Base-by-base conservation (phyloP, 1,140 invertebrate genomes). In the Drosophila tani region DNA sequence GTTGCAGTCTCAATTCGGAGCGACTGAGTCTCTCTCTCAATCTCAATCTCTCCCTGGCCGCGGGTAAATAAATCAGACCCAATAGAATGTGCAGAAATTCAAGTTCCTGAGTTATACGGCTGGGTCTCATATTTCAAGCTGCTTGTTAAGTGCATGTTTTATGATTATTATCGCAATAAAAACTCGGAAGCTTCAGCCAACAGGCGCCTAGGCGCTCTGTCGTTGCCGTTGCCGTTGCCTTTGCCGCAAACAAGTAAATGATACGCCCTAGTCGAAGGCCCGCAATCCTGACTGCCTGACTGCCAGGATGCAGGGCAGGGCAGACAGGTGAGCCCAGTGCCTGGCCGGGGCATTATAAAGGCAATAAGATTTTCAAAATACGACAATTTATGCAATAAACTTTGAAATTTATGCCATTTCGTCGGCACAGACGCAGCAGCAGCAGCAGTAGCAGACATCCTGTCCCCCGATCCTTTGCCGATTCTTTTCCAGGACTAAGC, bases 331-430 rank as follows among this genome's bases (percentile, higher is more conserved):
- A 74, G 75, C 74, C 75, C 75, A 46, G 46, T 45, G 45, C 53
- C 62, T 73, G 71, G 74, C 64, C 68, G 55, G 68, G 63, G 82
- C 85, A 90, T 90, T 90, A 90, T 90, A 90, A 90, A 90, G 81
- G 85, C 85, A 90, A 90, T 90, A 90, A 90, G 85, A 90, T 90
- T 90, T 90, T 90, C 85, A 90, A 90, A 90, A 90, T 90, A 90
- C 85, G 85, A 90, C 85, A 90, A 90, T 90, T 90, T 90, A 90
- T 90, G 85, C 85, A 90, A 90, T 90, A 90, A 90, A 90, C 86
- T 90, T 81, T 82, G 86, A 86, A 90, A 90, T 90, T 90, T 90
- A 90, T 90, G 85, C 85, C 57, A 83, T 83, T 79, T 82, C 73
- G 71, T 76, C 56, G 78, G 56, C 69, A 69, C 56, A 74, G 57